phyloP scores from a whole-genome alignment of 2,888 invertebrate genomes.

The Buathra laborator region DNA sequence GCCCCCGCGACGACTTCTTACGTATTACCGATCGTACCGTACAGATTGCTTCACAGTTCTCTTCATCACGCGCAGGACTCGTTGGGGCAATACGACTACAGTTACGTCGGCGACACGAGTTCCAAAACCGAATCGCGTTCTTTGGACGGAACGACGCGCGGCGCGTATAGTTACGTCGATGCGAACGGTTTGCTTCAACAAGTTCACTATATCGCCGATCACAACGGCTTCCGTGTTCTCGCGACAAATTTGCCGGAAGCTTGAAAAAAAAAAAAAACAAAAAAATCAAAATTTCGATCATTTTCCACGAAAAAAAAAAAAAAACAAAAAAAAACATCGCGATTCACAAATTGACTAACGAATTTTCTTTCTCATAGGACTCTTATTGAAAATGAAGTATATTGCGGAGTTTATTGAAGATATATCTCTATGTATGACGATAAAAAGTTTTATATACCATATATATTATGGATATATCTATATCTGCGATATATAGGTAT shows the following conservation, averaged over 20 bases:
- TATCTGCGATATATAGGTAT: no score
- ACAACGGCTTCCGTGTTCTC: slow-evolving; percentile 89
- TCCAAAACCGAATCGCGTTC: slow-evolving; percentile 88
- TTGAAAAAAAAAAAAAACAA: slow-evolving; percentile 25
- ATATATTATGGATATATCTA: no score
- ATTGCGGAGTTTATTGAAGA: no score
- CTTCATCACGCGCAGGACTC: slow-evolving; percentile 87
- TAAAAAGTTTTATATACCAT: no score
- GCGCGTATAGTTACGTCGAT: slow-evolving; percentile 90
- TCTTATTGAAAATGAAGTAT: no score
- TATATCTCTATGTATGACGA: no score
- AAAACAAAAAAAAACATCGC: neutral
- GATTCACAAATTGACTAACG: neutral
- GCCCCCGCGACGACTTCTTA: slow-evolving; percentile 68
- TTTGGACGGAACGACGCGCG: slow-evolving; percentile 88
- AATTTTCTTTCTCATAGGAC: neutral
- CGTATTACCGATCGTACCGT: slow-evolving; percentile 77
- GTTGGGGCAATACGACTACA: slow-evolving; percentile 87
- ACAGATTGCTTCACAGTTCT: slow-evolving; percentile 79
- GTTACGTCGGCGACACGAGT: slow-evolving; percentile 89
- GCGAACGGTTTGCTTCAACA: slow-evolving; percentile 89
- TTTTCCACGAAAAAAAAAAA: neutral
- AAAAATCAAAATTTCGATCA: neutral
- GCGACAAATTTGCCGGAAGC: slow-evolving; percentile 88
- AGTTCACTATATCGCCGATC: slow-evolving; percentile 89